phyloP scores from a whole-genome alignment of 2,113 vertebrate genomes.

The Pithys albifrons region DNA sequence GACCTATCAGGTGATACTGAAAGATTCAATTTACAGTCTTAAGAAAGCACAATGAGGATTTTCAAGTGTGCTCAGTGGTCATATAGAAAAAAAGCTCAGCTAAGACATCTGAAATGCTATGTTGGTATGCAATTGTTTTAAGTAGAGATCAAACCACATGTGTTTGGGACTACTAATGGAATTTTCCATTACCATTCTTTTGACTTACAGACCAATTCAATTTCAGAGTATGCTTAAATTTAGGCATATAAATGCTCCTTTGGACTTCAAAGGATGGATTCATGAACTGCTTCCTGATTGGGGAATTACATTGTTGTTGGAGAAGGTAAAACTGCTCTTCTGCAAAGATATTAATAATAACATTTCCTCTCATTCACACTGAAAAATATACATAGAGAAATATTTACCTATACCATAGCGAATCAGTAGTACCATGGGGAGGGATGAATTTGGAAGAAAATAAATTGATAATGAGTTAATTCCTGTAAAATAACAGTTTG shows the following conservation, averaged over 20 bases:
- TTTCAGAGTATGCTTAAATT: background rate
- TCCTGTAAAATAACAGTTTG: background rate
- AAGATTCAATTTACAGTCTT: background rate
- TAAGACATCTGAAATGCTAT: background rate
- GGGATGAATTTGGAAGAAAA: background rate
- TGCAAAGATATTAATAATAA: background rate
- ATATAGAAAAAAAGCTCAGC: background rate
- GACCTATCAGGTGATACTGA: background rate
- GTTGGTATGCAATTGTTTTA: background rate
- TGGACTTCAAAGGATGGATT: background rate
- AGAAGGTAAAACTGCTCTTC: background rate
- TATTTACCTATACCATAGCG: background rate
- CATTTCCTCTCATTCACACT: background rate
- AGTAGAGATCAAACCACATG: conserved; percentile 13
- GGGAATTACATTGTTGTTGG: background rate
- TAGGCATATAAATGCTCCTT: background rate
- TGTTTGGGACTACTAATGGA: background rate
- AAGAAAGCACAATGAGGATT: background rate
- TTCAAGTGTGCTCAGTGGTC: background rate
- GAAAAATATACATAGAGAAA: background rate
- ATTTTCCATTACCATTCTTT: conserved; percentile 26
- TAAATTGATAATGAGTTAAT: background rate
- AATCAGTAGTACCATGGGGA: background rate
- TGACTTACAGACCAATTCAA: background rate
- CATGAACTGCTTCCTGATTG: background rate